Base-by-base conservation (phyloP, 2,797 vertebrate genomes). In the Arremon aurantiirostris region DNA sequence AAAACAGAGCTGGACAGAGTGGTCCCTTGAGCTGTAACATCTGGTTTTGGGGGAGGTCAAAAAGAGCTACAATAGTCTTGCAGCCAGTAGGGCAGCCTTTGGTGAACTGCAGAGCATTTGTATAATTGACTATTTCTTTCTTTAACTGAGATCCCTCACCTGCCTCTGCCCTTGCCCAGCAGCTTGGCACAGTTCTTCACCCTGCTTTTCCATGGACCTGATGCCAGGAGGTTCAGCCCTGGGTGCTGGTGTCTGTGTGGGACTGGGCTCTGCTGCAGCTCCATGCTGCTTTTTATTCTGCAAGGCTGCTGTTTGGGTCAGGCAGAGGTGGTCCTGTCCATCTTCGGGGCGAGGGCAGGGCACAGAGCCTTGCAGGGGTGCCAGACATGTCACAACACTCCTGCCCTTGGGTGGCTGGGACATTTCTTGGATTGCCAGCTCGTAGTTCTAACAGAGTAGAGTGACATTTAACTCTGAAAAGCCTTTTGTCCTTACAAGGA, bases 301-400 rank as follows among this genome's bases (percentile, higher is more conserved):
- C 1, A 5, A 22, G 30, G n/a, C 2, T n/a, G 14, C 12, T 0
- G 0, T n/a, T 24, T 1, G 3, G 28, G 9, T 73, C 1, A 4
- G 21, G 27, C 21, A 30, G 63, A 71, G 39, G 5, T 9, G 30
- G 30, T 84, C 30, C 34, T 75, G 60, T 49, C 44, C 2, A 0
- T 59, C 61, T 30, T 39, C 23, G 35, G 39, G 35, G 12, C 2
- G 1, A 60, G 26, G 26, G 24, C 4, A 9, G n/a, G 49, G 15
- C 21, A 13, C 1, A 41, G 65, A 12, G 32, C 32, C 14, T 78
- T 66, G 59, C 16, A 66, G 53, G 41, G 1, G 14, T 34, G 34
- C 59, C 69, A 65, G 56, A 35, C 12, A 1, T 18, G 13, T 59
- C 2, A 1, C 69, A 66, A 9, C 26, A 24, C 6, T 7, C 8